Evolutionary conservation across 1,140 invertebrate genomes (phyloP).

Genomic region (Drosophila fuyamai): DNA sequence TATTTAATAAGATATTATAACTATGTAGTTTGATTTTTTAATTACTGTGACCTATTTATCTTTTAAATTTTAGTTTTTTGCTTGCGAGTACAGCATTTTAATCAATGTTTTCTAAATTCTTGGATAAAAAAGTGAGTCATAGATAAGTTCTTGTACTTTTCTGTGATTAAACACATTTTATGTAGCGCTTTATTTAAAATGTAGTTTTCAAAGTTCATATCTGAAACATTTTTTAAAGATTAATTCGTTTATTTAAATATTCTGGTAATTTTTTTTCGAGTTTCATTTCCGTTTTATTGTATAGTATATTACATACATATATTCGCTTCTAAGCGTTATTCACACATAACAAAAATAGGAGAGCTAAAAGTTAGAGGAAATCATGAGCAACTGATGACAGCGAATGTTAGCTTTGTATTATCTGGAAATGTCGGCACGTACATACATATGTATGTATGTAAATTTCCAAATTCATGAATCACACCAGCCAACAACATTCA

Average conservation of each 20-base stretch:
- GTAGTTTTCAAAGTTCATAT: too few species aligned
- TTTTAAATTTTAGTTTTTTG: too few species aligned
- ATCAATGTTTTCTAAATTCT: too few species aligned
- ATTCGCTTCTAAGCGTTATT: neutral
- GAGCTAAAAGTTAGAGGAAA: conserved; percentile 4
- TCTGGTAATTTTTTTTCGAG: neutral
- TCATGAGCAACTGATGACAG: conserved; percentile 39
- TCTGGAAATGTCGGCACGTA: conserved; percentile 34
- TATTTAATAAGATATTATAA: too few species aligned
- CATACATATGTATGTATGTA: conserved; percentile 3
- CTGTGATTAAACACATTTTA: neutral
- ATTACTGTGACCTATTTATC: too few species aligned
- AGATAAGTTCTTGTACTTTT: neutral
- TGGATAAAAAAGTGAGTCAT: conserved; percentile 10
- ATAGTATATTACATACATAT: too few species aligned
- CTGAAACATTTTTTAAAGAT: neutral
- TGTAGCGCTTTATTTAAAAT: too few species aligned
- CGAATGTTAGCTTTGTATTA: conserved; percentile 37
- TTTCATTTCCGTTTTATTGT: too few species aligned
- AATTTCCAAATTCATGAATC: conserved; percentile 66
- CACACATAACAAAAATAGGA: neutral
- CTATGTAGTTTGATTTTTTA: too few species aligned
- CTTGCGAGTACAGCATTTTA: too few species aligned
- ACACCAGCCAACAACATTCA: conserved; percentile 35
- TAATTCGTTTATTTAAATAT: neutral